Conservation (phyloP, 2,888 invertebrate genomes). For the Emesis furor region DNA sequence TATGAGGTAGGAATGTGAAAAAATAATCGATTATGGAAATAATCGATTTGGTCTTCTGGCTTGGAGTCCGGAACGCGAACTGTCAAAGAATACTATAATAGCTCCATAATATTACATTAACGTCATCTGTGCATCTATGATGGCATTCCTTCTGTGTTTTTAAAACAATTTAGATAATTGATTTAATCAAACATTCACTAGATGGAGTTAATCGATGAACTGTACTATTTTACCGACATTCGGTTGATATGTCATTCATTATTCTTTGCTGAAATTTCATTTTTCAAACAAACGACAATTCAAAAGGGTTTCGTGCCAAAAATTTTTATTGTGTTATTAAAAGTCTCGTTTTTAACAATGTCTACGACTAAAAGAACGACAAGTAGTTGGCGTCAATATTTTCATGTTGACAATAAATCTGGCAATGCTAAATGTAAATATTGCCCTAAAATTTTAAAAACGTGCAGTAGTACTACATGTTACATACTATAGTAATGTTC, state of each 20-base stretch:
- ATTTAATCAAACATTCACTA: conserved; percentile 1
- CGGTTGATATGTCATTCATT: not conserved
- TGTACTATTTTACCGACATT: not conserved
- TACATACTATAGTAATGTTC: too few relatives aligned
- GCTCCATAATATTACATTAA: too few relatives aligned
- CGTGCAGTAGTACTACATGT: not conserved
- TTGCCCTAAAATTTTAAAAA: not conserved
- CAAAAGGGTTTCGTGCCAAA: not conserved
- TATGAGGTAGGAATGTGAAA: too few relatives aligned
- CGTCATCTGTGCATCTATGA: not conserved
- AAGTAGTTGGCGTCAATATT: conserved; percentile 57
- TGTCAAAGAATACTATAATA: too few relatives aligned
- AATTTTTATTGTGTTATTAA: conserved; percentile 11
- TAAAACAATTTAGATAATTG: not conserved
- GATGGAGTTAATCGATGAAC: not conserved
- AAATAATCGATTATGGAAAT: too few relatives aligned
- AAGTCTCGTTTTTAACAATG: conserved; percentile 32
- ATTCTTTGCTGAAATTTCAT: not conserved
- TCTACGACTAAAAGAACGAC: conserved; percentile 44
- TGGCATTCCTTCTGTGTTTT: not conserved
- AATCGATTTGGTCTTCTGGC: not conserved
- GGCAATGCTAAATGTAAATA: conserved; percentile 63
- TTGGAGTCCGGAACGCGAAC: not conserved
- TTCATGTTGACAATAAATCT: conserved; percentile 57
- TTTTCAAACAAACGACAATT: not conserved